These are phyloP conservation scores for Urosaurus nigricauda DNA, from an alignment of 2,797 vertebrate species.

Conservation along the genomic window DNA sequence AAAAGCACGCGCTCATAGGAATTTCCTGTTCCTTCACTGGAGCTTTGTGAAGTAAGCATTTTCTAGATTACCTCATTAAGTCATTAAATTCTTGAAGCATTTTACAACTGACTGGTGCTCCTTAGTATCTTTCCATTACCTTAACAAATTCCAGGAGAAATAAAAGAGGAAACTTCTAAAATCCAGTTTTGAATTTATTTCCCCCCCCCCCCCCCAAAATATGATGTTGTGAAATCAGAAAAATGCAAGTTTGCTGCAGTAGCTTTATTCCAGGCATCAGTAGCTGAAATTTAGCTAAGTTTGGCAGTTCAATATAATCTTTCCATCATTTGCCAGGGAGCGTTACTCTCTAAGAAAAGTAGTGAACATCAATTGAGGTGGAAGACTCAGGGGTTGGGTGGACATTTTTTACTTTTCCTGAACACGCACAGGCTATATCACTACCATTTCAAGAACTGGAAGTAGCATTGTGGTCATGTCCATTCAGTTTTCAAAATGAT, in stretches of 20 bases:
- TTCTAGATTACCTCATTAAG: constrained; percentile 3
- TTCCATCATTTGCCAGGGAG: background rate
- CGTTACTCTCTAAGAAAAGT: background rate
- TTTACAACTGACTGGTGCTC: background rate
- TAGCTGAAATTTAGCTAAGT: constrained; percentile 14
- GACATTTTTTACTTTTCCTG: no score
- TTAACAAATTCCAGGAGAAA: background rate
- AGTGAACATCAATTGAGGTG: no score
- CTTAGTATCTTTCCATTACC: background rate
- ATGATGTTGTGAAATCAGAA: constrained; percentile 15
- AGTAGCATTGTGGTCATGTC: no score
- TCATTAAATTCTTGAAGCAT: background rate
- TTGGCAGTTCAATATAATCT: background rate
- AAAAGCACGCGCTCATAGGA: background rate
- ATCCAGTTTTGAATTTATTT: constrained; percentile 25
- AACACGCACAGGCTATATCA: no score
- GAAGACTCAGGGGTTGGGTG: no score
- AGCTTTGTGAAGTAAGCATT: background rate
- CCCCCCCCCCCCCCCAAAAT: background rate
- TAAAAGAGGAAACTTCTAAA: constrained; percentile 14
- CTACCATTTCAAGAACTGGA: no score
- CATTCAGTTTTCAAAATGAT: no score
- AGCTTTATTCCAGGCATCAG: constrained; percentile 17
- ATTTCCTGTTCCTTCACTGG: background rate
- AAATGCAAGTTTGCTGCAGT: constrained; percentile 25